Evolutionary conservation across 2,113 vertebrate genomes (phyloP), one percentile per base, ranked within the genome.

Genomic region (Anoplopoma fimbria): DNA sequence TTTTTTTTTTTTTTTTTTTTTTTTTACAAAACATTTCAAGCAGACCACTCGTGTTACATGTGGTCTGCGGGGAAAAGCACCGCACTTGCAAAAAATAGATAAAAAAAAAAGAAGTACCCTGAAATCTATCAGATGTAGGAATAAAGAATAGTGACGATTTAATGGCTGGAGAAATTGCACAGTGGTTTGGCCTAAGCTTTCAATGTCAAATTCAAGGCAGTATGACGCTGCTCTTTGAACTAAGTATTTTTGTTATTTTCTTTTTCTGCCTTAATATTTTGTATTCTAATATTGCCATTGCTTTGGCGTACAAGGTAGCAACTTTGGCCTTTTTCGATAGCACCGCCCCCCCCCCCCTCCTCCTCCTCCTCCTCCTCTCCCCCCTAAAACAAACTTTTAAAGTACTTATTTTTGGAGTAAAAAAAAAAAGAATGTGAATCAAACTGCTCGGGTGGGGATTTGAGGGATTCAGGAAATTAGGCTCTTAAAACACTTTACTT

Each of bases 401-500:
- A 87, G 76, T 85, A 82, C 76, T 88, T 88, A 84, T 88, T 93
- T 91, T 90, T 92, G 74, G 58, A 91, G 69, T n/a, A n/a, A n/a
- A n/a, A n/a, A n/a, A n/a, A n/a, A 73, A 73, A 88, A 85, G 86
- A 93, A 94, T 93, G 93, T 94, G 92, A 94, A 90, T 91, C 83
- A 87, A 88, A 80, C 71, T 55, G 75, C 65, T 80, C 17, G 83
- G 81, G 70, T 67, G 83, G 86, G 84, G 82, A 69, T 77, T 61
- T 60, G 76, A 81, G 81, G 84, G 84, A 88, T 92, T 92, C 85
- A 87, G 77, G 86, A 93, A 92, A 89, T 91, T 86, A 90, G 91
- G 87, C 88, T 83, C 72, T 86, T 73, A 78, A 88, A 88, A 91
- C 80, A 92, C 81, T 78, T 87, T 55, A 84, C 77, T 75, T 91